A percentile compares a stretch with the other conserved stretches of the same genome.
These are phyloP conservation scores for Lepidurus couesii DNA, from an alignment of 1,140 invertebrate genomes.

Conservation along the genomic window DNA sequence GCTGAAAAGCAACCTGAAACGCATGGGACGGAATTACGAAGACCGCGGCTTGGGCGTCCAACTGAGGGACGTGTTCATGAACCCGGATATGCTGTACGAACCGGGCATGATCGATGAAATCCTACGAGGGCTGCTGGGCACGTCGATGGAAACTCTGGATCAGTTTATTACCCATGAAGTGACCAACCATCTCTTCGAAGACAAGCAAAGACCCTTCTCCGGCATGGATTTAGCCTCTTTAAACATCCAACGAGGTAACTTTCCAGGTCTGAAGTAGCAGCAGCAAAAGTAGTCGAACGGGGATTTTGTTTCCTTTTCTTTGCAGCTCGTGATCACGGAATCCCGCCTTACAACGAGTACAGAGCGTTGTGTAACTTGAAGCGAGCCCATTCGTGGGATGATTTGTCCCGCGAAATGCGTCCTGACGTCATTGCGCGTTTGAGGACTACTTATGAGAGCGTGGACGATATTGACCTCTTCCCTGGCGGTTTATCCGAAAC, in stretches of 20 bases:
- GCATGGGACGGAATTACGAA: constrained; percentile 51
- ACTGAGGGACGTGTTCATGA: constrained; percentile 58
- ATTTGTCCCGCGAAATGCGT: constrained; percentile 59
- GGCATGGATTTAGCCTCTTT: constrained; percentile 84
- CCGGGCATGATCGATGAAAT: constrained; percentile 49
- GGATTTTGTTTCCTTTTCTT: constrained; percentile 4
- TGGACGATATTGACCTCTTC: constrained; percentile 56
- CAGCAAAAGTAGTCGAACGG: background rate
- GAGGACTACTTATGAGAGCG: constrained; percentile 46
- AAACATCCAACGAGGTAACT: constrained; percentile 72
- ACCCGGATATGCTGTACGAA: constrained; percentile 45
- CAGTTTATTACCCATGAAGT: constrained; percentile 51
- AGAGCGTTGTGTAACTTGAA: constrained; percentile 53
- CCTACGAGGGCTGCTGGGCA: constrained; percentile 50
- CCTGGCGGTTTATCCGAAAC: constrained; percentile 52
- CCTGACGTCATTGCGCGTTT: constrained; percentile 45
- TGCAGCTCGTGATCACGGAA: constrained; percentile 54
- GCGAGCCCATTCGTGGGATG: constrained; percentile 61
- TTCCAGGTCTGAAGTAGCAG: background rate
- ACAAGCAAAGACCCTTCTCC: constrained; percentile 47
- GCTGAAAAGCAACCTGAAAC: constrained; percentile 55
- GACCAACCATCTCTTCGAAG: constrained; percentile 54
- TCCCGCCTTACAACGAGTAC: constrained; percentile 59
- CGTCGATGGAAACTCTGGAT: constrained; percentile 53
- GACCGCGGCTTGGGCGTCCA: constrained; percentile 45